Percentiles rank a stretch among this genome's conserved stretches.
Evolutionary conservation across 2,113 vertebrate species (phyloP).

Genomic region (Grallaria varia): DNA sequence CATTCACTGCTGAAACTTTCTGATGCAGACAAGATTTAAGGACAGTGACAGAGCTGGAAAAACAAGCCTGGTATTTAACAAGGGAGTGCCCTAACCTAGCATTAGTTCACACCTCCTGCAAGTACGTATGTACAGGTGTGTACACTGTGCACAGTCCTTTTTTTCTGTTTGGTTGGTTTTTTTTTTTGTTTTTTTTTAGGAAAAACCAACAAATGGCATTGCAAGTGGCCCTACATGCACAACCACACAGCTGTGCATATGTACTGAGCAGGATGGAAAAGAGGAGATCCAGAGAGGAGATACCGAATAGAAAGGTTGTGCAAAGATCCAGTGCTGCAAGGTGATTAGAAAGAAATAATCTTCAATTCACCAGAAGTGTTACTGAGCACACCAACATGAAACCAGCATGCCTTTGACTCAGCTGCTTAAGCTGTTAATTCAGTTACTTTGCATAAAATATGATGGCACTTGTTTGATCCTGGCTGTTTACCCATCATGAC

Average conservation of each 20-base stretch:
- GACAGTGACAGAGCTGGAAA: constrained; percentile 21
- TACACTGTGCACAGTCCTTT: background rate
- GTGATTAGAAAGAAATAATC: background rate
- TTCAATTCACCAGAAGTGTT: background rate
- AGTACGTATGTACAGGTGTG: background rate
- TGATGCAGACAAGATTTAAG: background rate
- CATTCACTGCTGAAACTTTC: background rate
- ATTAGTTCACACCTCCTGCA: background rate
- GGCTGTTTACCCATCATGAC: background rate
- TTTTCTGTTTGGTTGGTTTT: too few relatives aligned
- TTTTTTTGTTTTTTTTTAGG: too few relatives aligned
- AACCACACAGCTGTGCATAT: background rate
- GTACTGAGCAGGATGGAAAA: background rate
- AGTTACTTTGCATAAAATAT: background rate
- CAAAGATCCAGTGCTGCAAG: background rate
- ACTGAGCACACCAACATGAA: background rate
- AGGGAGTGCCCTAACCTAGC: background rate
- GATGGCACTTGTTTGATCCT: background rate
- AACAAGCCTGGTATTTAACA: background rate
- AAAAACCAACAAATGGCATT: background rate
- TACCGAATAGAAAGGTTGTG: background rate
- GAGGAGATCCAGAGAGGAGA: background rate
- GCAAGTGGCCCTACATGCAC: background rate
- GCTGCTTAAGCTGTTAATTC: background rate
- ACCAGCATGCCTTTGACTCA: background rate